Evolutionary conservation across 2,797 vertebrate species (phyloP).

Genomic region (Octomys mimax): DNA sequence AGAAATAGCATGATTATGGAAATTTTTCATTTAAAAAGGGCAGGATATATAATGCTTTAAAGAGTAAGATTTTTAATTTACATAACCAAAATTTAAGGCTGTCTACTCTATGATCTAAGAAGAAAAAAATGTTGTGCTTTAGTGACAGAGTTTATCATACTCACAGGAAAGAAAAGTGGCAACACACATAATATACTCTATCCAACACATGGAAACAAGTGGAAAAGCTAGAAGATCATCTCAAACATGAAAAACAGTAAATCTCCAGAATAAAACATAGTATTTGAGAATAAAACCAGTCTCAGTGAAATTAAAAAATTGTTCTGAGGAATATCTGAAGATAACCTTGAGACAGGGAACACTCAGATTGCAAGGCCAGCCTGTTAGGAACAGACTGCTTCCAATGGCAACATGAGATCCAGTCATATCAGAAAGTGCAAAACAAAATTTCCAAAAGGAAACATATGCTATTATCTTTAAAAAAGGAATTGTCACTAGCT

Average conservation of each 20-base stretch:
- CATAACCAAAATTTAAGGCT: background rate
- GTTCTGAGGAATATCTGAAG: background rate
- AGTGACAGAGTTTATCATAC: background rate
- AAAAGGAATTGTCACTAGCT: slow-evolving; percentile 27
- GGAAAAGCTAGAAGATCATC: background rate
- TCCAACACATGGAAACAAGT: background rate
- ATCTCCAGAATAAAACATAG: slow-evolving; percentile 1
- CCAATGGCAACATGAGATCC: background rate
- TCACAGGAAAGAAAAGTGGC: background rate
- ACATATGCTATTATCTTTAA: background rate
- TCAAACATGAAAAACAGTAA: background rate
- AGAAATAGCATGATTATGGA: background rate
- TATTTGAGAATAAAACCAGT: background rate
- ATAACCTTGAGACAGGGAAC: background rate
- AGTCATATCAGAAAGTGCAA: background rate
- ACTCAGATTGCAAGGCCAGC: background rate
- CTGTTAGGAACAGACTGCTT: background rate
- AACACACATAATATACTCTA: background rate
- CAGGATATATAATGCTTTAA: background rate
- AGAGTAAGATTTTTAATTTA: background rate
- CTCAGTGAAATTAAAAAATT: slow-evolving; percentile 15
- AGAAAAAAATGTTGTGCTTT: background rate
- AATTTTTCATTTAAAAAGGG: slow-evolving; percentile 2
- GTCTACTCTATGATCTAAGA: background rate
- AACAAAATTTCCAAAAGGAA: background rate